Percentiles rank a stretch among this genome's conserved stretches.
phyloP scores from a whole-genome alignment of 2,888 invertebrate genomes.

The Dorcus hopei region DNA sequence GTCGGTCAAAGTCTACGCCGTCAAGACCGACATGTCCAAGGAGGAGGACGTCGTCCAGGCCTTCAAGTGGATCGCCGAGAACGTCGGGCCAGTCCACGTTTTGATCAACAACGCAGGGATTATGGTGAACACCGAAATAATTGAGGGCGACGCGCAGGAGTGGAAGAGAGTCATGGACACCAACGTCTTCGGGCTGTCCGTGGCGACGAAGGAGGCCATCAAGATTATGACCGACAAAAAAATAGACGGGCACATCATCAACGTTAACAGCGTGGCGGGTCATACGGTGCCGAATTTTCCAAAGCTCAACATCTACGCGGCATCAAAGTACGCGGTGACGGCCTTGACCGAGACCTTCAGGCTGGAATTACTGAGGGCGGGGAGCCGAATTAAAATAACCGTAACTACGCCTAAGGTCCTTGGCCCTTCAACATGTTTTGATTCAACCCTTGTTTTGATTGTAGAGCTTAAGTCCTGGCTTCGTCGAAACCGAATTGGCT shows the following conservation, averaged over 20 bases:
- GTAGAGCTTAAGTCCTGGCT: slow-evolving; percentile 6
- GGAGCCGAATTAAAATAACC: slow-evolving; percentile 7
- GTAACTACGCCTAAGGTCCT: background rate
- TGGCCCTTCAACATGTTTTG: no score
- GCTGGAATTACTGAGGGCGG: background rate
- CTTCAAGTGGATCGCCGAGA: slow-evolving; percentile 11
- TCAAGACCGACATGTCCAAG: slow-evolving; percentile 12
- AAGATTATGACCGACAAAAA: slow-evolving; percentile 6
- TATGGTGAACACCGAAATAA: background rate
- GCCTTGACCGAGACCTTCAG: slow-evolving; percentile 7
- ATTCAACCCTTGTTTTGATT: background rate
- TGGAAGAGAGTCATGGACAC: slow-evolving; percentile 1
- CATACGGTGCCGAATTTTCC: background rate
- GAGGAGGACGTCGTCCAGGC: slow-evolving; percentile 12
- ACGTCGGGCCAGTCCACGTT: slow-evolving; percentile 16
- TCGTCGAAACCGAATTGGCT: slow-evolving; percentile 13
- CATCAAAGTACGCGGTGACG: slow-evolving; percentile 7
- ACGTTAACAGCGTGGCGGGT: slow-evolving; percentile 7
- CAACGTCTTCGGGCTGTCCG: background rate
- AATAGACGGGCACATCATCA: slow-evolving; percentile 2
- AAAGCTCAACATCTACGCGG: background rate
- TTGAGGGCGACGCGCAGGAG: background rate
- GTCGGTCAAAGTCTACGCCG: slow-evolving; percentile 8
- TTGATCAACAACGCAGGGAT: slow-evolving; percentile 20
- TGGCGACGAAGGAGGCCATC: slow-evolving; percentile 1